These are phyloP conservation scores for Anguilla megastoma DNA, from an alignment of 2,797 vertebrate species.

Conservation along the genomic window DNA sequence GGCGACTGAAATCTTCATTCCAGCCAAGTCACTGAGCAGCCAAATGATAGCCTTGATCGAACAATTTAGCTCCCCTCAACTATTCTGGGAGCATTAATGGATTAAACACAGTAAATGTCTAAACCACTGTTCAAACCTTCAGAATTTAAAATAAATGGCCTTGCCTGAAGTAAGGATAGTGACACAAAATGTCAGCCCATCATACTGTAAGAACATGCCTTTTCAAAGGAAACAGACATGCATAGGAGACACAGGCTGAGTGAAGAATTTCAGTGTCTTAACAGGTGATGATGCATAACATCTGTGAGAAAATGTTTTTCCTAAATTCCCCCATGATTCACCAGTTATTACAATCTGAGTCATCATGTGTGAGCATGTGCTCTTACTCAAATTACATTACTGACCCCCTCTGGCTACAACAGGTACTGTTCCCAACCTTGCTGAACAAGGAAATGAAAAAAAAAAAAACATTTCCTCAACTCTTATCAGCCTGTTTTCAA, in stretches of 20 bases:
- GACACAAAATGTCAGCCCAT: background rate
- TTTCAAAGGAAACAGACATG: background rate
- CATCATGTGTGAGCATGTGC: background rate
- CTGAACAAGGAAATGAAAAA: background rate
- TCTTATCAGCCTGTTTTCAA: background rate
- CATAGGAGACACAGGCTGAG: background rate
- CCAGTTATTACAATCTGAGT: background rate
- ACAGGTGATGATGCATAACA: conserved; percentile 6
- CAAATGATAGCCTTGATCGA: background rate
- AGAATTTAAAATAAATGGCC: background rate
- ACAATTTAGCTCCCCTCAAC: background rate
- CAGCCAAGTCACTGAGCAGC: background rate
- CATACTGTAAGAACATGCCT: background rate
- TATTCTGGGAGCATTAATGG: background rate
- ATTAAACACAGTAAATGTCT: background rate
- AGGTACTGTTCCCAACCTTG: background rate
- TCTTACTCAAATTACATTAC: conserved; percentile 16
- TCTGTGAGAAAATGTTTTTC: background rate
- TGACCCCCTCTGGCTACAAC: conserved; percentile 30
- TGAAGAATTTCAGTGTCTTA: background rate
- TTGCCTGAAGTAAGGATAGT: background rate
- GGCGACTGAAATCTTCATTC: background rate
- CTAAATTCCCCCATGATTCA: background rate
- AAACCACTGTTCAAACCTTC: background rate
- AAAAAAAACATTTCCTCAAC: background rate